Evolutionary conservation across 2,797 vertebrate genomes (phyloP).

Genomic region (Sebastes elongatus): DNA sequence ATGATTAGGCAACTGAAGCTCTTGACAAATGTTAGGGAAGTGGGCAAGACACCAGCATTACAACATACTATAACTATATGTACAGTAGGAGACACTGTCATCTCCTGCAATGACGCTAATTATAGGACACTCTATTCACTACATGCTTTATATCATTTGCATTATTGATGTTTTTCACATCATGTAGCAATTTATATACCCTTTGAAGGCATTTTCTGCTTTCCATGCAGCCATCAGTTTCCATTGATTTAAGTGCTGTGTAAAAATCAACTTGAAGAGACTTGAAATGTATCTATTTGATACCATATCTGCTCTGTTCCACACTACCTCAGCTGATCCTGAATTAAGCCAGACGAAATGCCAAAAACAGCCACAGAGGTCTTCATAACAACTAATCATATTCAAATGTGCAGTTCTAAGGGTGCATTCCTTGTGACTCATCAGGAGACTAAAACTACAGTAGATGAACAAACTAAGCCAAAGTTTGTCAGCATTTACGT

Average conservation of each 20-base stretch:
- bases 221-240: background rate
- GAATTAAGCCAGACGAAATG: background rate
- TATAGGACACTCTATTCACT: background rate
- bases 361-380: background rate
- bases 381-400: slow-evolving; percentile 3
- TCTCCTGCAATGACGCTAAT: background rate
- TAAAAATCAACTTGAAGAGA: background rate
- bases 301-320: background rate
- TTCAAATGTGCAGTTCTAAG: background rate
- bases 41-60: background rate
- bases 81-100: background rate
- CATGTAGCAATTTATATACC: background rate
- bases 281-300: background rate
- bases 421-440: background rate
- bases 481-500: background rate
- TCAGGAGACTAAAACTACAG: background rate
- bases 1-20: background rate
- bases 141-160: background rate
- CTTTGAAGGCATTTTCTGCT: background rate
- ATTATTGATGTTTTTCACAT: background rate
- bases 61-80: background rate
- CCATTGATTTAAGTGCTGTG: background rate
- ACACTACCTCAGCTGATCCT: background rate
- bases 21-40: background rate
- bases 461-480: background rate